Conservation (phyloP, 2,113 vertebrate species). For the Elephantulus edwardii region DNA sequence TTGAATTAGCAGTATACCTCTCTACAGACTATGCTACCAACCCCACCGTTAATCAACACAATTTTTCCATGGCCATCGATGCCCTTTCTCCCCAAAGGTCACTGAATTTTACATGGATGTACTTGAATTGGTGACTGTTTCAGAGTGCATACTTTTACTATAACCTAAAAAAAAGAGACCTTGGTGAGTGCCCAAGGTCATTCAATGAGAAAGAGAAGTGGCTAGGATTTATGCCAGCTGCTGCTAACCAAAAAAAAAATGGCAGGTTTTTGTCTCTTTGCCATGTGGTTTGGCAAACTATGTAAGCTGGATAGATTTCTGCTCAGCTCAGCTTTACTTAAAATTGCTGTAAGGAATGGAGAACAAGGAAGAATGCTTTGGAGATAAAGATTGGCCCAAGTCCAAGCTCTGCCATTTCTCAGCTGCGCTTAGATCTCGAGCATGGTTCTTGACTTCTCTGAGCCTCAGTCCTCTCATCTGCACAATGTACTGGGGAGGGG, state of each 20-base stretch:
- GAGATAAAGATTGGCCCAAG: not conserved
- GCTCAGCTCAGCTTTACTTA: not conserved
- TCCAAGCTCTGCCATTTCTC: not conserved
- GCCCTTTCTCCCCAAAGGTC: not conserved
- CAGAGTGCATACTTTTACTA: not conserved
- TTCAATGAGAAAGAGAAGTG: not conserved
- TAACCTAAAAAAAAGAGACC: not conserved
- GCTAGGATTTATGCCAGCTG: not conserved
- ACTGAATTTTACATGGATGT: not conserved
- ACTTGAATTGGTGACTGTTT: not conserved
- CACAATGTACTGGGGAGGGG: not conserved
- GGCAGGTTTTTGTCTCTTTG: not conserved
- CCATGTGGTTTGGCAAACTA: not conserved
- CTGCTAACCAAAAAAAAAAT: not conserved
- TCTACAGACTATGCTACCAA: not conserved
- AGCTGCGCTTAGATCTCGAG: not conserved
- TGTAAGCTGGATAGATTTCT: not conserved
- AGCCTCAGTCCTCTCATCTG: not conserved
- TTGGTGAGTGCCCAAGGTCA: not conserved
- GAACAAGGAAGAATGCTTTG: not conserved
- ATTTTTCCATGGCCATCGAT: not conserved
- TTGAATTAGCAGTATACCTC: too few species aligned
- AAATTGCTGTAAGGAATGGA: not conserved
- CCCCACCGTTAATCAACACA: not conserved
- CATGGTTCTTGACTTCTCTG: not conserved